These are phyloP conservation scores for Drosophila tani DNA, from an alignment of 1,140 invertebrate species.

Conservation along the genomic window DNA sequence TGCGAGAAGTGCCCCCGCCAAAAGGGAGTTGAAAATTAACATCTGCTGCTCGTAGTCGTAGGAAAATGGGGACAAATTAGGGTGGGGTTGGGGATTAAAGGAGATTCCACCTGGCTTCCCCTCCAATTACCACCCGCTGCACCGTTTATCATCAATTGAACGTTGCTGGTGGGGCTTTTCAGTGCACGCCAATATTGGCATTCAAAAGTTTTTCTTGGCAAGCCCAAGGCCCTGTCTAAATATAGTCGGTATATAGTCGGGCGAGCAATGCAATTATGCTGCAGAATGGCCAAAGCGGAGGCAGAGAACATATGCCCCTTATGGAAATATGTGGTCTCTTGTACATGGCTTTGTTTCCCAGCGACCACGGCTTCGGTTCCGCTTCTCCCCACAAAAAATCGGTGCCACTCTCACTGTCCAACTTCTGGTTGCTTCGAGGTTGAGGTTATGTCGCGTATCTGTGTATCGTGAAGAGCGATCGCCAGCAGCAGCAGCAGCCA, in stretches of 20 bases:
- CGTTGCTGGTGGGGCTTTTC: slow-evolving; percentile 24
- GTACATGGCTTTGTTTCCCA: slow-evolving; percentile 1
- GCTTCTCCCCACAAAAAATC: background rate
- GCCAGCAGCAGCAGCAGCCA: background rate
- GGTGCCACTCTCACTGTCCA: slow-evolving; percentile 1
- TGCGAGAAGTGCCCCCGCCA: slow-evolving; percentile 15
- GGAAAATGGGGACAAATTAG: slow-evolving; percentile 10
- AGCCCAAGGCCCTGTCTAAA: slow-evolving; percentile 33
- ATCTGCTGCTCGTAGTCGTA: slow-evolving; percentile 4
- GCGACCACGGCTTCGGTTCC: too few species aligned
- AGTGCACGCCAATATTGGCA: slow-evolving; percentile 41
- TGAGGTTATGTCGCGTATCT: slow-evolving; percentile 65
- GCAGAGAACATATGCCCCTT: slow-evolving; percentile 3
- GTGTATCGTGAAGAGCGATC: slow-evolving; percentile 35
- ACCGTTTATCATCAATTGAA: slow-evolving; percentile 35
- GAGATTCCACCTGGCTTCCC: slow-evolving; percentile 8
- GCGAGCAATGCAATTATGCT: slow-evolving; percentile 47
- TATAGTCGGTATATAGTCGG: slow-evolving; percentile 15
- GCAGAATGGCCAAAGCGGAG: slow-evolving; percentile 7
- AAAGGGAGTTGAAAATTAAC: slow-evolving; percentile 29
- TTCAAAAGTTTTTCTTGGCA: slow-evolving; percentile 52
- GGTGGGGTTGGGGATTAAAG: background rate
- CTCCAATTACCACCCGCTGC: slow-evolving; percentile 24
- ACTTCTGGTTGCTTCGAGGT: slow-evolving; percentile 35
- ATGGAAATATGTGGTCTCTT: background rate